Conservation (phyloP, 2,888 invertebrate genomes). For the Stenodera caucasica region DNA sequence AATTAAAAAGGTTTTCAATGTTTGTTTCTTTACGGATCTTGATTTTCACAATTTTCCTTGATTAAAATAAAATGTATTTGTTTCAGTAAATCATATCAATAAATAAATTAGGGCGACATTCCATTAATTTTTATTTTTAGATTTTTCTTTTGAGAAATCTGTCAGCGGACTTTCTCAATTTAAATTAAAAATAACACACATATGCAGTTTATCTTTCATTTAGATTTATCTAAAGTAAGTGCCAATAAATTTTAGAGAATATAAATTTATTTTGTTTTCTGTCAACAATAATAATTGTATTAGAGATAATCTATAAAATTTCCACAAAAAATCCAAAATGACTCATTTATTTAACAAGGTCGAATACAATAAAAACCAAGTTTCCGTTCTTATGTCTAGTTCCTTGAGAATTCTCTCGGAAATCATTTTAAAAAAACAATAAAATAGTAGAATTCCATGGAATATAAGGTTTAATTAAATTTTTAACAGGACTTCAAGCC, state of each 20-base stretch:
- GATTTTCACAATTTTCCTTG: no score
- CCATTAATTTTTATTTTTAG: background rate
- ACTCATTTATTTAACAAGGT: background rate
- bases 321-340: background rate
- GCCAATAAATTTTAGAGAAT: no score
- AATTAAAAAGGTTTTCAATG: no score
- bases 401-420: background rate
- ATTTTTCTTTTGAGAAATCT: background rate
- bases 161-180: background rate
- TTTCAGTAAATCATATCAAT: background rate
- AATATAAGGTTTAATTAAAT: conserved; percentile 19
- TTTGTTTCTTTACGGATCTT: no score
- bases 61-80: no score
- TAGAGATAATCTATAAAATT: background rate
- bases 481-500: conserved; percentile 77
- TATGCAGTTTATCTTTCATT: background rate
- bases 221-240: background rate
- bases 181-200: background rate
- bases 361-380: background rate
- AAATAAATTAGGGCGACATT: background rate
- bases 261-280: no score
- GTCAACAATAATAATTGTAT: no score
- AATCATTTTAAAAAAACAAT: background rate
- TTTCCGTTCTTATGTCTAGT: no score
- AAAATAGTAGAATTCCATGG: background rate